Base-by-base conservation (phyloP, 2,113 vertebrate species). In the Ageneiosus marmoratus region DNA sequence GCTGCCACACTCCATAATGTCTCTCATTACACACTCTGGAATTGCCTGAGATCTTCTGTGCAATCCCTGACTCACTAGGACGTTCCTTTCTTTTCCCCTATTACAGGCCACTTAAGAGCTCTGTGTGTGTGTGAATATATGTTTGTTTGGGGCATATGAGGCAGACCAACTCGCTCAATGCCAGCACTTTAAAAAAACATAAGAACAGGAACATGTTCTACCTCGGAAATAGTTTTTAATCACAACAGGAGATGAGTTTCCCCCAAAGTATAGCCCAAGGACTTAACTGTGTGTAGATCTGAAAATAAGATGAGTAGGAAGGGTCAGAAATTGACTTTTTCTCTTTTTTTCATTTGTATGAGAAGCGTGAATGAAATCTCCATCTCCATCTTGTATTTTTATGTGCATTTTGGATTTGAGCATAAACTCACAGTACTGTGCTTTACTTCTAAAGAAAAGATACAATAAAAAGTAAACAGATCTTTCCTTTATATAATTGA, bases 41-140 rank as follows among this genome's bases (percentile, higher is more conserved):
- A 81, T 81, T 79, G 80, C 69, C 34, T 7, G 56, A 48, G 82
- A 65, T 83, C 22, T 44, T 24, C 53, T 81, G 48, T 72, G 63
- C 72, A 20, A 67, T 86, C 41, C 22, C 22, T 12, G 6, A 13
- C 32, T 18, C 58, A 13, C 75, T 53, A 32, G 9, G 24, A 34
- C 67, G 1, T 65, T 58, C 73, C 29, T 70, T 50, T 15, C n/a
- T 46, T 70, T 72, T 11, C n/a, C 46, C 77, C 72, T 67, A 53
- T 83, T 80, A 83, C 29, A 37, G 32, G 22, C 77, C 69, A 60
- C 50, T 77, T 83, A 51, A 34, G 29, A 37, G 3, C 27, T 41
- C 0, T 29, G n/a, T 56, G 32, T 56, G 65, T 34, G 60, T 51
- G 29, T 20, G 1, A 20, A 37, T 41, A 55, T 24, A 24, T 63